Base-by-base conservation (phyloP, 2,113 vertebrate genomes). In the Heterochromis multidens region DNA sequence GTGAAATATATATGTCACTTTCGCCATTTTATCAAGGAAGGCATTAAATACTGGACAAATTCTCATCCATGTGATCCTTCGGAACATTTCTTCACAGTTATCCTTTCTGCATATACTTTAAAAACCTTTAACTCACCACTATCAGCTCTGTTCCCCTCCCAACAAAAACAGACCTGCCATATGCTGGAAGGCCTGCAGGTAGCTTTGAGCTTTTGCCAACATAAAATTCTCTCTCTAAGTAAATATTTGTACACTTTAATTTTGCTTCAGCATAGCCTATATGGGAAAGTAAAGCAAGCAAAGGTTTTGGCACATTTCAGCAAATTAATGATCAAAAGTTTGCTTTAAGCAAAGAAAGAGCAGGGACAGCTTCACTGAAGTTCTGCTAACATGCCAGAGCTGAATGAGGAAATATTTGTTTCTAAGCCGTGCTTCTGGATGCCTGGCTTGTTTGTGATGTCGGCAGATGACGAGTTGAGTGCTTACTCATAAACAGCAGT, bases 401-500 rank as follows among this genome's bases (percentile, higher is more conserved):
- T 52, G 43, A 74, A 12, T 12, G 43, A 52, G 5, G 40, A 72
- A 43, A 43, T 12, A 29, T 70, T 46, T 49, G 65, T 72, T 67
- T 25, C 63, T 0, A 43, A 67, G 37, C 37, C 63, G 25, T 72
- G 40, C 65, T 29, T 49, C 65, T 70, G 37, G 63, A 0, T 67
- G 63, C 7, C 19, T 8, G 1, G 65, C 65, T 23, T 29, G 60
- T 61, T n/a, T 25, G 70, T 29, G 52, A 33, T 54, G 25, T 21
- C 33, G 27, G 40, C n/a, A 52, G 43, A 29, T 13, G 43, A 52
- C 1, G 2, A 31, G 67, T 12, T 5, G 57, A 31, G 43, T 4
- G 10, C 94, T 90, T 82, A 95, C 94, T 95, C 93, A 16, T 94
- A 93, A 16, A 94, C 93, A 0, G 94, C 94, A 1, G 94, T 95